phyloP scores from a whole-genome alignment of 2,888 invertebrate genomes.

The Hypomecis punctinalis region DNA sequence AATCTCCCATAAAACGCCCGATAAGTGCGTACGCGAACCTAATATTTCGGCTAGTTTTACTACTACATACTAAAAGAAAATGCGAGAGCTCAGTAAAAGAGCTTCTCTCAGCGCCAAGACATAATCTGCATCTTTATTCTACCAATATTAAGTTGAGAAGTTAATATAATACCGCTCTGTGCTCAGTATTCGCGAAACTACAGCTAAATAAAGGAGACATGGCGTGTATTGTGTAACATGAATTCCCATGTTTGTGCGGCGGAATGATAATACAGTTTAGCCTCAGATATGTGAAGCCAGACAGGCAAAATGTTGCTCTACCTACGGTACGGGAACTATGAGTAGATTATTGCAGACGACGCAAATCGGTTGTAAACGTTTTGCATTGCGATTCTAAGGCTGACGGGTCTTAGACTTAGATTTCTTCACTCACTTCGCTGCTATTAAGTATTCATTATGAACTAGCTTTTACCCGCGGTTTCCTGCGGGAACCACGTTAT shows the following conservation, averaged over 20 bases:
- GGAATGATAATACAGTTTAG: slow-evolving; percentile 50
- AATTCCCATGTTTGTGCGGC: slow-evolving; percentile 53
- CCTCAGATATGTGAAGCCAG: slow-evolving; percentile 39
- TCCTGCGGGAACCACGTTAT: no score
- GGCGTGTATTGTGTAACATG: slow-evolving; percentile 52
- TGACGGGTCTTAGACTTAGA: no score
- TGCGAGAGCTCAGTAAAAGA: slow-evolving; percentile 41
- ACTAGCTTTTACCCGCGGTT: no score
- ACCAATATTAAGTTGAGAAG: slow-evolving; percentile 56
- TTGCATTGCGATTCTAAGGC: no score
- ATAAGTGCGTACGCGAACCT: slow-evolving; percentile 53
- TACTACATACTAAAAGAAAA: slow-evolving; percentile 56
- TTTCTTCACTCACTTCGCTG: no score
- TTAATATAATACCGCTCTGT: slow-evolving; percentile 64
- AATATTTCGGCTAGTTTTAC: slow-evolving; percentile 59
- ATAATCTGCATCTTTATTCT: slow-evolving; percentile 62
- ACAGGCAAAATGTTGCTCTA: slow-evolving; percentile 22
- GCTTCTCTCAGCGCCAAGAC: slow-evolving; percentile 51
- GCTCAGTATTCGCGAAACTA: slow-evolving; percentile 60
- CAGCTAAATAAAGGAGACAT: slow-evolving; percentile 54
- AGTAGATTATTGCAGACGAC: slow-evolving; percentile 9
- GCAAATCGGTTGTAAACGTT: no score
- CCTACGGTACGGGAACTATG: slow-evolving; percentile 3
- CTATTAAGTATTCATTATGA: no score
- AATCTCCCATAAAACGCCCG: slow-evolving; percentile 55